Evolutionary conservation across 2,113 vertebrate genomes (phyloP).

Genomic region (Tupaia chinensis): DNA sequence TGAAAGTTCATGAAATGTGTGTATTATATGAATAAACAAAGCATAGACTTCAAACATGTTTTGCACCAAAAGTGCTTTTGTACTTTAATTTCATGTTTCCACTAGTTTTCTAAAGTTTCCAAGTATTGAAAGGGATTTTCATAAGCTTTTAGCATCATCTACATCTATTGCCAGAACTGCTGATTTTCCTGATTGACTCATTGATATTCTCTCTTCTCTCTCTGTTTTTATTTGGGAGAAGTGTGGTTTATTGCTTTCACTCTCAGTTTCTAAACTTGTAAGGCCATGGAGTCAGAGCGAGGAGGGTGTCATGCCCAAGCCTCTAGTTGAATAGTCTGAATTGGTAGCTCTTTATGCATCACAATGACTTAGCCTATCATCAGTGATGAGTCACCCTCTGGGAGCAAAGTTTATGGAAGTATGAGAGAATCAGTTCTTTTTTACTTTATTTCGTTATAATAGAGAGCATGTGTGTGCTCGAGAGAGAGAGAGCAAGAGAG

Average conservation of each 20-base stretch:
- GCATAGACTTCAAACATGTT: too few species aligned
- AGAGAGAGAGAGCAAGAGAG: too few species aligned
- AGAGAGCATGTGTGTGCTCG: too few species aligned
- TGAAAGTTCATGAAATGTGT: too few species aligned
- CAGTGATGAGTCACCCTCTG: background rate
- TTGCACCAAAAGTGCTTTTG: too few species aligned
- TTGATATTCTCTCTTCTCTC: too few species aligned
- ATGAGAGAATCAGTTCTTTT: too few species aligned
- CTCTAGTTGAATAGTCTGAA: background rate
- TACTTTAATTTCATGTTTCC: too few species aligned
- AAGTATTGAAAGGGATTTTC: background rate
- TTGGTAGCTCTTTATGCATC: background rate
- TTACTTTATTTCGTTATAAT: too few species aligned
- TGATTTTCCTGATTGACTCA: background rate
- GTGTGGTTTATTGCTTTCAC: background rate
- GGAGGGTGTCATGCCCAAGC: too few species aligned
- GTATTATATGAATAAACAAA: too few species aligned
- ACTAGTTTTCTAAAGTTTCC: too few species aligned
- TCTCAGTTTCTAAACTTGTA: background rate
- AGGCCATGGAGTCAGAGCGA: background rate
- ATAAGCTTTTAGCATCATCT: background rate
- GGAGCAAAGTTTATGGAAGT: background rate
- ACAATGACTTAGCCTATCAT: background rate
- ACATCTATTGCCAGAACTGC: background rate
- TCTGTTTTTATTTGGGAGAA: background rate